A percentile compares a stretch with the other conserved stretches of the same genome.
Conservation (phyloP, 2,888 invertebrate genomes). For the Anaspis maculata region DNA sequence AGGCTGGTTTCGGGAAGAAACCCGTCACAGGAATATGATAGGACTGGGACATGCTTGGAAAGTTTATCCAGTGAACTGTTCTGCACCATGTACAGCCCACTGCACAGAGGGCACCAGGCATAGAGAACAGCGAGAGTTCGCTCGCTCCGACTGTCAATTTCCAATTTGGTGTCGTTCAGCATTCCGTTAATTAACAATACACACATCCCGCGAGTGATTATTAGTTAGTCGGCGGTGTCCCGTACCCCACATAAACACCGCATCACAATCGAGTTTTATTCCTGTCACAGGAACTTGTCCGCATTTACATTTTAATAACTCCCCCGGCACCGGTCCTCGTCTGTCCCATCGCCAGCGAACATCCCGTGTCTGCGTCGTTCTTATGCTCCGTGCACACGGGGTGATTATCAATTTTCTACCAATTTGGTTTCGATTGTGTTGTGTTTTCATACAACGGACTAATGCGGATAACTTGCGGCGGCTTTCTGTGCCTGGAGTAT, state of each 20-base stretch:
- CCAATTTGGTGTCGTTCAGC: too few species aligned
- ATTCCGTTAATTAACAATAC: slow-evolving; percentile 39
- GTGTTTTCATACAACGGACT: slow-evolving; percentile 36
- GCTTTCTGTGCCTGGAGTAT: slow-evolving; percentile 21
- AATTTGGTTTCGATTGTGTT: slow-evolving; percentile 43
- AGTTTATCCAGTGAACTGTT: too few species aligned
- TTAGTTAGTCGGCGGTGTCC: slow-evolving; percentile 23
- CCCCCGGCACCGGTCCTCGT: slow-evolving; percentile 29
- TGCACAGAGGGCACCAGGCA: too few species aligned
- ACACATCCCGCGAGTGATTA: slow-evolving; percentile 35
- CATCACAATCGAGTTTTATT: slow-evolving; percentile 40
- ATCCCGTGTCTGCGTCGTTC: slow-evolving; percentile 19
- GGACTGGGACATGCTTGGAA: too few species aligned
- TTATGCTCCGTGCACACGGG: slow-evolving; percentile 30
- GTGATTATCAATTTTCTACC: slow-evolving; percentile 46
- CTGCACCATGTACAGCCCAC: too few species aligned
- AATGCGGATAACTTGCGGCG: slow-evolving; percentile 29
- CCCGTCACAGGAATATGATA: too few species aligned
- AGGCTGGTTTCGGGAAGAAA: too few species aligned
- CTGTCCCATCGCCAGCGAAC: slow-evolving; percentile 17
- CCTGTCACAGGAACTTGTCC: slow-evolving; percentile 32
- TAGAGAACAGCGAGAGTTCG: too few species aligned
- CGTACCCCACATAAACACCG: slow-evolving; percentile 27
- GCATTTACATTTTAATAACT: slow-evolving; percentile 41
- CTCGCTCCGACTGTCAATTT: too few species aligned